Base-by-base conservation (phyloP, 2,888 invertebrate genomes). In the Hirtodrosophila duncani region DNA sequence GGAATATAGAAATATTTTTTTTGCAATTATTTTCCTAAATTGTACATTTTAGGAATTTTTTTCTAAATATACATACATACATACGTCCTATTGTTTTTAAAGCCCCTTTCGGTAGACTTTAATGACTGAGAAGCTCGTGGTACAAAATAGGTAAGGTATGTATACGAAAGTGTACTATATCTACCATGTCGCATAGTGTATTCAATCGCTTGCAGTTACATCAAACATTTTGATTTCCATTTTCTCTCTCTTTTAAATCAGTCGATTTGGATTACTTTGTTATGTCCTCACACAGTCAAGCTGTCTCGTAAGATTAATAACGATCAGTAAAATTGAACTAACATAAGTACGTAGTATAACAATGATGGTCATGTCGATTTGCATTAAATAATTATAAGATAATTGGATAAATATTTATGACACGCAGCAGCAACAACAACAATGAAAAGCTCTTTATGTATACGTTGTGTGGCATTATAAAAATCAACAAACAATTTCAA, bases 401-500 rank as follows among this genome's bases (percentile, higher is more conserved):
- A 72, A 72, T 72, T 72, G 70, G 18, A 65, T 72, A 72, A 78
- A 74, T 65, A 72, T 81, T 57, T 64, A 56, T 38, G 81, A 62
- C 71, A 72, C 71, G 71, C 81, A 81, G 23, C 17, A 49, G 65
- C 66, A 66, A 65, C 53, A 37, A 14, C 14, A 24, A 16, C 24
- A 16, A 14, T 10, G 8, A 14, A 14, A 37, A 21, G 37, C 10
- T 13, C 49, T 53, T 64, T 52, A 41, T 36, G 16, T 37, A 37
- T 36, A 29, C 23, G n/a, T 17, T 39, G 41, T 30, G 48, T 46
- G 29, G 33, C 33, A 26, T 18, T 20, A 11, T 14, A 9, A 17
- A 41, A 30, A 60, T 53, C 36, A 31, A n/a, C n/a, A n/a, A n/a
- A n/a, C n/a, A 38, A 52, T 58, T 55, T 26, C 13, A 23, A 23